phyloP scores from a whole-genome alignment of 2,113 vertebrate species.

The Prunella fulvescens region DNA sequence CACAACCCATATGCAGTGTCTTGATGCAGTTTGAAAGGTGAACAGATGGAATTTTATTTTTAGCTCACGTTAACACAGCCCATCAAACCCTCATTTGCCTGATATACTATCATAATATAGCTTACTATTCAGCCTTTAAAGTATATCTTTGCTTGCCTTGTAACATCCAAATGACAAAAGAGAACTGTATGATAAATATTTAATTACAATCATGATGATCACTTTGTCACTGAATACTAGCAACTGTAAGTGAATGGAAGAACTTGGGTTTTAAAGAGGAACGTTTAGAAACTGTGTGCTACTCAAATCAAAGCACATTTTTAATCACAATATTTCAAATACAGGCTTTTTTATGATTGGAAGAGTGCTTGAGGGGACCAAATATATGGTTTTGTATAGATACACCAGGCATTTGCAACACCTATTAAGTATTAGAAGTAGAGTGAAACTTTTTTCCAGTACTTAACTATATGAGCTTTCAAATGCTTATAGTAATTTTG shows the following conservation, averaged over 20 bases:
- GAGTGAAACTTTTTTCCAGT: neutral
- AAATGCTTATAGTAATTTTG: neutral
- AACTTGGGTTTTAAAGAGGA: neutral
- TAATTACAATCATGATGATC: slow-evolving; percentile 44
- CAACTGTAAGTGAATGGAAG: slow-evolving; percentile 9
- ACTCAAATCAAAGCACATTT: neutral
- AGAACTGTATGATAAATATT: slow-evolving; percentile 56
- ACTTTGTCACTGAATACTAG: slow-evolving; percentile 9
- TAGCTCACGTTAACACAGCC: slow-evolving; percentile 71
- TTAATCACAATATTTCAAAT: neutral
- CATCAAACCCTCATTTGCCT: slow-evolving; percentile 72
- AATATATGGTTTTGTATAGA: neutral
- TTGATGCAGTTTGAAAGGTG: slow-evolving; percentile 71
- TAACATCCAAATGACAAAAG: slow-evolving; percentile 60
- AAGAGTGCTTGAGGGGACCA: neutral
- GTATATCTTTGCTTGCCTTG: slow-evolving; percentile 37
- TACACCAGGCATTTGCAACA: neutral
- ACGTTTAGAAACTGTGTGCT: neutral
- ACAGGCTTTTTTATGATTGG: neutral
- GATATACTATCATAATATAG: slow-evolving; percentile 67
- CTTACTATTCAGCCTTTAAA: slow-evolving; percentile 62
- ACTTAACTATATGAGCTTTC: neutral
- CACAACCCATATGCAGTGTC: slow-evolving; percentile 36
- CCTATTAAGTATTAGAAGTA: neutral
- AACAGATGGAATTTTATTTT: slow-evolving; percentile 81